These are phyloP conservation scores for Galago senegalensis DNA, from an alignment of 2,797 vertebrate genomes.

Conservation along the genomic window DNA sequence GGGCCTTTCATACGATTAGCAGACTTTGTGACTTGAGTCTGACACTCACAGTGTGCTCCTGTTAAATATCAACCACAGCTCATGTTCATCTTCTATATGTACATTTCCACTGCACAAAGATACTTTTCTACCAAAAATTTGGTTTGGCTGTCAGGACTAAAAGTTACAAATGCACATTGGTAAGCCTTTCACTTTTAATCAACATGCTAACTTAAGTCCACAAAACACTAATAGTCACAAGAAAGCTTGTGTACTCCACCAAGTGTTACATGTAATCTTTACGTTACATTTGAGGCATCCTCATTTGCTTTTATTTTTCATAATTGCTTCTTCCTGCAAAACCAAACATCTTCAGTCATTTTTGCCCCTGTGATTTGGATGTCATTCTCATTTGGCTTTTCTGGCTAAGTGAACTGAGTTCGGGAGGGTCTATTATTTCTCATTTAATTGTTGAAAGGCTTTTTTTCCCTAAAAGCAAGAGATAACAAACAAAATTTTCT, in stretches of 20 bases:
- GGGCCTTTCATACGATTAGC: background rate
- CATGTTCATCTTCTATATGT: background rate
- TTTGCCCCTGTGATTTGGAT: background rate
- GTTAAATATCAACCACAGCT: background rate
- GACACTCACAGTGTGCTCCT: background rate
- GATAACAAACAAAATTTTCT: background rate
- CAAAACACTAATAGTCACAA: background rate
- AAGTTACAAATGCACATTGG: background rate
- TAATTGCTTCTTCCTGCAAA: background rate
- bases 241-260: background rate
- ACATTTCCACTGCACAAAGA: background rate
- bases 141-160: background rate
- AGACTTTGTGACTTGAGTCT: background rate
- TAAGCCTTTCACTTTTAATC: conserved; percentile 12
- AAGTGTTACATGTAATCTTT: background rate
- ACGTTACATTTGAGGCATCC: background rate
- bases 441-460: background rate
- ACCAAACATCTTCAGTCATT: background rate
- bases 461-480: background rate
- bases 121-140: background rate
- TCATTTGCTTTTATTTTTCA: background rate
- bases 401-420: background rate
- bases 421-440: background rate
- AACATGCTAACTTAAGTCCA: background rate
- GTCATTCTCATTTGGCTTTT: background rate